Evolutionary conservation across 2,797 vertebrate species (phyloP), one percentile per base, ranked within the genome.

Genomic region (Tragelaphus oryx): DNA sequence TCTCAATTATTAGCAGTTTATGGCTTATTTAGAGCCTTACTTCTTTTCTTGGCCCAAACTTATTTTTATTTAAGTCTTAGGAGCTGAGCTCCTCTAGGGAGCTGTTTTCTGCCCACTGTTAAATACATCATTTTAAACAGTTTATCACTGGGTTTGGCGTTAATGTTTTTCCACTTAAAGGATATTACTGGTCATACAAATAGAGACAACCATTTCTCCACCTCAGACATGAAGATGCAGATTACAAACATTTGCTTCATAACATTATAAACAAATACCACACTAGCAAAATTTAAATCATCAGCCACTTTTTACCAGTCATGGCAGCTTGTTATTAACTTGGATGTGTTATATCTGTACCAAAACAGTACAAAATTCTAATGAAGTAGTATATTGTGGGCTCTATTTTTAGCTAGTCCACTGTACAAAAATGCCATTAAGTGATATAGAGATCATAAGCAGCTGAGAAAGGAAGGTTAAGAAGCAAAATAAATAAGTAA

Each of bases 401-500:
- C 84, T 97, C 87, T 96, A 87, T 44, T 95, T 95, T 97, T 84
- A 97, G 97, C 97, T 95, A 98, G 92, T 97, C 90, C 85, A 97
- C 95, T 96, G 96, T 93, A 96, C 80, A 97, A 97, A 98, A 98
- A 85, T 97, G 96, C 82, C 93, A 96, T 96, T 96, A 95, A 97
- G 93, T 97, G 96, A 96, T 96, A 94, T 93, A 97, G 95, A 98
- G 89, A 96, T 98, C 92, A 97, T 96, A 98, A 97, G 96, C 94
- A 96, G 96, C 97, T 98, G 94, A 97, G 97, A 98, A 97, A 98
- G 95, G 93, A 98, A 98, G 97, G 96, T 98, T 97, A 97, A 97
- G 97, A 97, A 97, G 97, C 93, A 97, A 97, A 98, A 98, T 97
- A 98, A 97, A 97, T 97, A 97, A 98, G 97, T 79, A 95, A 97